These are phyloP conservation scores for Crenuchus spilurus DNA, from an alignment of 2,797 vertebrate species.

Conservation along the genomic window DNA sequence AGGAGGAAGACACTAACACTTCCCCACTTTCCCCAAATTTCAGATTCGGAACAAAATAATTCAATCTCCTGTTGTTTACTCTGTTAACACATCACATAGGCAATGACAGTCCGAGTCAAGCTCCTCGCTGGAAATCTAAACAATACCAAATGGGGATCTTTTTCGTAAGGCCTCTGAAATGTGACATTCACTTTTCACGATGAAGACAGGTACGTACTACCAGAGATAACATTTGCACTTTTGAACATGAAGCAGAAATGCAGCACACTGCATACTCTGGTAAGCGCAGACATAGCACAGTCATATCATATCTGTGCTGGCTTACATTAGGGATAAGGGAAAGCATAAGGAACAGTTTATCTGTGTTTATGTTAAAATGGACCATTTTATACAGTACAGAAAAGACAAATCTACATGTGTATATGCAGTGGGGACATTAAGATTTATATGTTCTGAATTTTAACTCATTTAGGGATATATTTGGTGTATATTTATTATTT, in stretches of 20 bases:
- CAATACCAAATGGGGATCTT: constrained; percentile 61
- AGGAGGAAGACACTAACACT: constrained; percentile 60
- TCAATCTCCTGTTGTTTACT: constrained; percentile 70
- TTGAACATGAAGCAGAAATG: constrained; percentile 7
- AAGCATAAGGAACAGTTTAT: too few species aligned
- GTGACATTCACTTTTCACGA: constrained; percentile 65
- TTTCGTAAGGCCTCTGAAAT: constrained; percentile 71
- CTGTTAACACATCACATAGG: constrained; percentile 69
- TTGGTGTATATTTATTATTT: too few species aligned
- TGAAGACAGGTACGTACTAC: constrained; percentile 60
- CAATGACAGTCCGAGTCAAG: constrained; percentile 67
- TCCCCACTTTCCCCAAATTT: constrained; percentile 41
- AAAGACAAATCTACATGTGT: neutral
- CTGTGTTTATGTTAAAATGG: neutral
- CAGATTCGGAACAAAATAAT: constrained; percentile 67
- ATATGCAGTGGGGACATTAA: too few species aligned
- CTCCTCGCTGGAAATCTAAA: constrained; percentile 51
- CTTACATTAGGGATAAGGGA: neutral
- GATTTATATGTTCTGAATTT: too few species aligned
- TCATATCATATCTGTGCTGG: neutral
- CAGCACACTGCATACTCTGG: constrained; percentile 3
- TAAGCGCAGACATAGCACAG: constrained; percentile 4
- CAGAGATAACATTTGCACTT: constrained; percentile 31
- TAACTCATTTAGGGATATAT: too few species aligned
- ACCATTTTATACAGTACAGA: neutral